Conservation (phyloP, 1,140 invertebrate species). For the Cyphomyrmex costatus region DNA sequence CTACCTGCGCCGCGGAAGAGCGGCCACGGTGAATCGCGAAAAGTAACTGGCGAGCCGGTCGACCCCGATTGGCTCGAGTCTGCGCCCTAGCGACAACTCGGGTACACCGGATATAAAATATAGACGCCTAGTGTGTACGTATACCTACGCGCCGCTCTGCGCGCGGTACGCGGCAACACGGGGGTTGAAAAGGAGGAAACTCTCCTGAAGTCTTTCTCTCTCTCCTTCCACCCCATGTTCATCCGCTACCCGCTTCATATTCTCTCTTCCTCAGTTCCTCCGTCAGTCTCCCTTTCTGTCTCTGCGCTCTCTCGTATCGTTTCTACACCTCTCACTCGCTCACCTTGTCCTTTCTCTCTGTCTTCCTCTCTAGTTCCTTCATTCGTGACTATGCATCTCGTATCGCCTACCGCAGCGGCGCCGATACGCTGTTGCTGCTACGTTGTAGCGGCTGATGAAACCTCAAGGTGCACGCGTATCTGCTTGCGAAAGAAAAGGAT, state of each 20-base stretch:
- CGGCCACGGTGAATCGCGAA: constrained; percentile 82
- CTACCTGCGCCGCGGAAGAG: constrained; percentile 74
- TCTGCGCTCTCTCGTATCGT: not conserved
- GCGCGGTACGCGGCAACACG: constrained; percentile 57
- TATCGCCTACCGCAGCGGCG: constrained; percentile 47
- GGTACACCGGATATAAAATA: constrained; percentile 80
- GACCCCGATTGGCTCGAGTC: constrained; percentile 80
- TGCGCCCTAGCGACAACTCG: constrained; percentile 80
- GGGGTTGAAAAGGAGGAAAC: constrained; percentile 71
- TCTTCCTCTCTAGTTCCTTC: constrained; percentile 41
- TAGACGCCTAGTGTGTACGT: constrained; percentile 75
- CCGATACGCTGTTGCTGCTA: constrained; percentile 41
- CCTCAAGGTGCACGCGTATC: constrained; percentile 38
- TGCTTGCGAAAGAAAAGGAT: constrained; percentile 26
- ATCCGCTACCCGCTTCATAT: not conserved
- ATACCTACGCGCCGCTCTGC: constrained; percentile 69
- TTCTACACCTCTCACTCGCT: constrained; percentile 13
- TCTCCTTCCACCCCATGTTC: not conserved
- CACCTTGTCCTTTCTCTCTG: constrained; percentile 13
- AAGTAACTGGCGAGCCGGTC: constrained; percentile 81
- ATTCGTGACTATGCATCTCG: constrained; percentile 58
- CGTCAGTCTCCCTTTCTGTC: constrained; percentile 36
- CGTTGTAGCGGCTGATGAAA: constrained; percentile 46
- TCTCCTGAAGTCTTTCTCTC: constrained; percentile 45
- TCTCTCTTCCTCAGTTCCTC: constrained; percentile 47